Conservation (phyloP, 2,888 invertebrate genomes). For the Drosophila nr. medialis region DNA sequence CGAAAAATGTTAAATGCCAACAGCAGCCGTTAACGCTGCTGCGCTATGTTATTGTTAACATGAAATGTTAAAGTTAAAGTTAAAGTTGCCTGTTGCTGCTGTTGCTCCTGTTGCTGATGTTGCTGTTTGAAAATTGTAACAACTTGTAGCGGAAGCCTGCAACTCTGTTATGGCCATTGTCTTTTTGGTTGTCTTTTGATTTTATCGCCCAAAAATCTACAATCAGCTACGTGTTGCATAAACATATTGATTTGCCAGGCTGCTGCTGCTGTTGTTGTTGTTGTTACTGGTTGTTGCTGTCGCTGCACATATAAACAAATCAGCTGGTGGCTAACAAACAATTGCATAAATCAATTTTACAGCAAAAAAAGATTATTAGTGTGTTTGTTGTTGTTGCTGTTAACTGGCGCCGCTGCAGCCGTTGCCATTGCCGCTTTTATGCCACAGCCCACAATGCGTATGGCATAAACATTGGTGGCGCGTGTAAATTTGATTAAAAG, state of each 20-base stretch:
- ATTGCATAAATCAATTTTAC: constrained; percentile 80
- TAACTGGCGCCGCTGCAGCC: constrained; percentile 9
- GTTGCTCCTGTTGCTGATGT: constrained; percentile 9
- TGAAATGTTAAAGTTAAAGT: background rate
- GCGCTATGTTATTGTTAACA: constrained; percentile 16
- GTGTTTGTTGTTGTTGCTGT: constrained; percentile 10
- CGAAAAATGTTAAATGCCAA: constrained; percentile 55
- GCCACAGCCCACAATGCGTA: constrained; percentile 72
- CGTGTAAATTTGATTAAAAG: constrained; percentile 78
- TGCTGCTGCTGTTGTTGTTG: constrained; percentile 35
- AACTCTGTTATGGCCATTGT: constrained; percentile 54
- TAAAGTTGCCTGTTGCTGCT: constrained; percentile 1
- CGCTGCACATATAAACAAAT: constrained; percentile 74
- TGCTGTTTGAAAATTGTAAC: constrained; percentile 43
- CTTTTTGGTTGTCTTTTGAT: constrained; percentile 60
- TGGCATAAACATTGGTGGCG: constrained; percentile 54
- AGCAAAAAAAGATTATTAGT: constrained; percentile 29
- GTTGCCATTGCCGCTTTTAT: constrained; percentile 12
- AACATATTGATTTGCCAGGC: constrained; percentile 71
- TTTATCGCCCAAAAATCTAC: constrained; percentile 66
- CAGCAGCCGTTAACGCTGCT: background rate
- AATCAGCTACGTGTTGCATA: constrained; percentile 72
- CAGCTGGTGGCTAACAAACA: constrained; percentile 74
- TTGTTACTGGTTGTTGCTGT: constrained; percentile 49
- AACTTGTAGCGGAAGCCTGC: constrained; percentile 69